phyloP scores from a whole-genome alignment of 2,113 vertebrate genomes.

The Lonchura striata region DNA sequence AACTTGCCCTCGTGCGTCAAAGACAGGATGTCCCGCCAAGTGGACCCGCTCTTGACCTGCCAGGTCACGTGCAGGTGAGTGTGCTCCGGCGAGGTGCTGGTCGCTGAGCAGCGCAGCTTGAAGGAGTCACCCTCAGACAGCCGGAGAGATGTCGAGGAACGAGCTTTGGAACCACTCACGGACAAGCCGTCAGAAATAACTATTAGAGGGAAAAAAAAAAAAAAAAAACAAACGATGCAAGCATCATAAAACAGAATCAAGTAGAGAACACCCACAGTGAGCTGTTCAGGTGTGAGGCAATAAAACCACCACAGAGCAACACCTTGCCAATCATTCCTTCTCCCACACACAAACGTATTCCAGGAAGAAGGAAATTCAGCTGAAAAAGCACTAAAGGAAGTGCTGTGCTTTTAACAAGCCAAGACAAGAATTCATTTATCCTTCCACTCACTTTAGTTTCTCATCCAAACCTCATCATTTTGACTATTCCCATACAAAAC shows the following conservation, averaged over 20 bases:
- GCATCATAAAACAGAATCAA: not conserved
- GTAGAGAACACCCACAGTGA: not conserved
- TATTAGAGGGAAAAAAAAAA: not conserved
- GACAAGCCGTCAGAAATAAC: slow-evolving; percentile 86
- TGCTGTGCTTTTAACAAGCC: not conserved
- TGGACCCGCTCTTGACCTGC: slow-evolving; percentile 71
- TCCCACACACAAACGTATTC: not conserved
- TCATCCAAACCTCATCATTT: not conserved
- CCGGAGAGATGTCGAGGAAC: not conserved
- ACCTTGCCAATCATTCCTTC: not conserved
- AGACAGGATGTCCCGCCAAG: slow-evolving; percentile 70
- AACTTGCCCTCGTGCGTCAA: slow-evolving; percentile 83
- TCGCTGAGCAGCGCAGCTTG: slow-evolving; percentile 80
- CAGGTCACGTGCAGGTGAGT: slow-evolving; percentile 88
- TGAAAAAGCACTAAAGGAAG: not conserved
- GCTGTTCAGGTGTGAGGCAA: not conserved
- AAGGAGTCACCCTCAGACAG: slow-evolving; percentile 84
- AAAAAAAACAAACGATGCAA: not conserved
- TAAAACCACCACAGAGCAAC: not conserved
- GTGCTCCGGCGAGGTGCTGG: slow-evolving; percentile 71
- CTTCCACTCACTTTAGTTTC: not conserved
- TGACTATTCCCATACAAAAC: not conserved
- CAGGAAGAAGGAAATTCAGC: not conserved
- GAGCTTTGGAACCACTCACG: slow-evolving; percentile 65
- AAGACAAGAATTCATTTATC: not conserved